Evolutionary conservation across 2,113 vertebrate genomes (phyloP).

Genomic region (Muntiacus reevesi): DNA sequence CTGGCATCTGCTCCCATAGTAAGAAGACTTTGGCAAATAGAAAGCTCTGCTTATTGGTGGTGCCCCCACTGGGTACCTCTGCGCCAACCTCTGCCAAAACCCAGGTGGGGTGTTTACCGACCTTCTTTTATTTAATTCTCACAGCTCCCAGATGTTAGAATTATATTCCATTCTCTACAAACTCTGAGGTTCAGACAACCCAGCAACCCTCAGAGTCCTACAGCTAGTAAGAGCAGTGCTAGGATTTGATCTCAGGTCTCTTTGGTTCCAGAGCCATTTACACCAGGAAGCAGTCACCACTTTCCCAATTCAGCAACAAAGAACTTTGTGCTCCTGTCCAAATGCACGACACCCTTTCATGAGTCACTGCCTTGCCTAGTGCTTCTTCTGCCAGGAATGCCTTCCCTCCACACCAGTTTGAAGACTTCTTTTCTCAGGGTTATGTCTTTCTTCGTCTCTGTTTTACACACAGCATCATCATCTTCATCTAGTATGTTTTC

Average conservation of each 20-base stretch:
- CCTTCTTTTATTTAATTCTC: background rate
- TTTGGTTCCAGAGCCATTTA: background rate
- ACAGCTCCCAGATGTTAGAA: background rate
- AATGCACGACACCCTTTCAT: rapidly evolving
- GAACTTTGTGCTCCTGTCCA: background rate
- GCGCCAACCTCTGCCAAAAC: background rate
- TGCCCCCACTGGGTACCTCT: background rate
- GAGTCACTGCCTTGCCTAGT: background rate
- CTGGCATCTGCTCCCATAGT: background rate
- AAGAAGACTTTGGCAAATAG: background rate
- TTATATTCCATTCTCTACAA: background rate
- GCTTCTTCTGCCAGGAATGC: background rate
- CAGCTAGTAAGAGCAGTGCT: background rate
- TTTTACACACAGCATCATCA: background rate
- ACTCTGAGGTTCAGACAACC: background rate
- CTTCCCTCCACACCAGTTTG: background rate
- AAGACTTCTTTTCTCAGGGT: background rate
- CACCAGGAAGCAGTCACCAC: background rate
- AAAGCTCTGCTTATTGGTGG: background rate
- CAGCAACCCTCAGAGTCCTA: background rate
- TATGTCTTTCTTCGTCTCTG: background rate
- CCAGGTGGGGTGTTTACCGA: background rate
- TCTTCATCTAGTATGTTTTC: background rate
- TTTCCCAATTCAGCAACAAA: background rate
- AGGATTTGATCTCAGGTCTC: background rate